These are phyloP conservation scores for Crocidura indochinensis DNA, from an alignment of 2,797 vertebrate species.

Conservation along the genomic window DNA sequence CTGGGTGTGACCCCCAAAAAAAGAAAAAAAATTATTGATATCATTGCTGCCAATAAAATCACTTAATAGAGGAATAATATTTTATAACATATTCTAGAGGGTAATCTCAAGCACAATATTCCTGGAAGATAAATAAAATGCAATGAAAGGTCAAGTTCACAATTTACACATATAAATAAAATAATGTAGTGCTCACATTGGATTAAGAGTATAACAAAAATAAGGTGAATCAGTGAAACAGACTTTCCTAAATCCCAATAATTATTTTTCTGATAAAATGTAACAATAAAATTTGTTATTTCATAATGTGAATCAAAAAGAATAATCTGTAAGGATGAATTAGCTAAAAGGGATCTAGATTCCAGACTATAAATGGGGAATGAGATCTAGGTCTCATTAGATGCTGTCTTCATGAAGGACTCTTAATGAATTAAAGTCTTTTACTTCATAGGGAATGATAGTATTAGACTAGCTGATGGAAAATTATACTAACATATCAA, in stretches of 20 bases:
- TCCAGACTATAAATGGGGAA: conserved; percentile 80
- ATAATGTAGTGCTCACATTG: neutral
- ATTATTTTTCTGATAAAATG: conserved; percentile 39
- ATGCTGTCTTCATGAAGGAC: neutral
- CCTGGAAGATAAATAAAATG: rapidly evolving
- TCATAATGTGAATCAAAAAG: rapidly evolving
- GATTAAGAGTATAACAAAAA: neutral
- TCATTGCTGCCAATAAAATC: neutral
- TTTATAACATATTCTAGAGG: neutral
- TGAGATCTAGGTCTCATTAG: conserved; percentile 84
- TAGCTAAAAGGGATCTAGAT: neutral
- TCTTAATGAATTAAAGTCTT: conserved; percentile 76
- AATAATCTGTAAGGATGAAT: conserved; percentile 17
- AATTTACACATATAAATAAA: neutral
- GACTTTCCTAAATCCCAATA: conserved; percentile 58
- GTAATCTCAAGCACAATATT: rapidly evolving
- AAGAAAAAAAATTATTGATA: conserved; percentile 67
- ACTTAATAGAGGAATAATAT: conserved; percentile 57
- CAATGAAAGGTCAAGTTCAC: neutral
- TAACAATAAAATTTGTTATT: conserved; percentile 11
- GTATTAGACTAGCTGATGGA: conserved; percentile 87
- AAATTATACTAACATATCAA: conserved; percentile 81
- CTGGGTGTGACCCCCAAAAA: too few relatives aligned
- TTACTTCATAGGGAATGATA: conserved; percentile 67
- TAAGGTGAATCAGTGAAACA: neutral